Evolutionary conservation across 2,888 invertebrate genomes (phyloP).

Genomic region (Brachyptera putata): DNA sequence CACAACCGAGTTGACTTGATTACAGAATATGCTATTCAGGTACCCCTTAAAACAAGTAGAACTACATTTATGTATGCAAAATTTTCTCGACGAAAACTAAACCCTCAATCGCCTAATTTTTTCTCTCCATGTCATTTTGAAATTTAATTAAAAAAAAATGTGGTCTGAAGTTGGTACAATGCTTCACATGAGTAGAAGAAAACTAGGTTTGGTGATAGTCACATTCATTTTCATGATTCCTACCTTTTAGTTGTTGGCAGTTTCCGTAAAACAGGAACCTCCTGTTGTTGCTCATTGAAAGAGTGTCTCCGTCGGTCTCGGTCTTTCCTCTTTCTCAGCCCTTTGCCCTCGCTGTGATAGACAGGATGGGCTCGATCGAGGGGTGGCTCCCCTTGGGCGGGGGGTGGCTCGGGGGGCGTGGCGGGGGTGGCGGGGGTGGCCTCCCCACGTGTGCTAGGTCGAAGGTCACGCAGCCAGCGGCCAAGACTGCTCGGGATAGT

Average conservation of each 20-base stretch:
- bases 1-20: no score
- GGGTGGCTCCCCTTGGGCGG: not conserved
- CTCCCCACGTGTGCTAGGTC: slow-evolving; percentile 20
- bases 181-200: no score
- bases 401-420: not conserved
- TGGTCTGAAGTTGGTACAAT: no score
- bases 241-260: slow-evolving; percentile 21
- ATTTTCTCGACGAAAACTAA: no score
- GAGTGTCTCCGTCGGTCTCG: slow-evolving; percentile 32
- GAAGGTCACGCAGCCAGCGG: slow-evolving; percentile 33
- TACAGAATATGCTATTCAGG: no score
- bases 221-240: no score
- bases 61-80: no score
- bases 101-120: no score
- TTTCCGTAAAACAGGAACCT: not conserved
- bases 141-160: no score
- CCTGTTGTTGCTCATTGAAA: slow-evolving; percentile 32
- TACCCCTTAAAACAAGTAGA: no score
- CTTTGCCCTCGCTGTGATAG: slow-evolving; percentile 34
- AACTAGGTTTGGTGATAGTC: no score
- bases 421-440: slow-evolving; percentile 3
- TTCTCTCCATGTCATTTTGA: no score
- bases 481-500: slow-evolving; percentile 28
- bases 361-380: slow-evolving; percentile 27
- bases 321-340: slow-evolving; percentile 29